Evolutionary conservation across 2,797 vertebrate species (phyloP).

Genomic region (Diplodus puntazzo): DNA sequence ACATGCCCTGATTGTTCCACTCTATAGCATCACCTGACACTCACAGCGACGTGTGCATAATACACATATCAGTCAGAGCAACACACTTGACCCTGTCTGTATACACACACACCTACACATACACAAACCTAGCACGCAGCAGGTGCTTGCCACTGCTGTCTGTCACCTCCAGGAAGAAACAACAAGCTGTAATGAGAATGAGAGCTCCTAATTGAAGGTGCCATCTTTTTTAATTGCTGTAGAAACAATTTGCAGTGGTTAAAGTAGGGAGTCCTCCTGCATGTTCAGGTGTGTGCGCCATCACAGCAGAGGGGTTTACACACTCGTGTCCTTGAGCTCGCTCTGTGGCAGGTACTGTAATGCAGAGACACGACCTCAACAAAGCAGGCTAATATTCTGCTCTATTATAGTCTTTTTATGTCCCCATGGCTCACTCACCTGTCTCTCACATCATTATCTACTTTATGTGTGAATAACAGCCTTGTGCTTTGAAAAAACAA

Average conservation of each 20-base stretch:
- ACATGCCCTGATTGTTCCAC: conserved; percentile 26
- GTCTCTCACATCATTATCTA: conserved; percentile 20
- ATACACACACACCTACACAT: not conserved
- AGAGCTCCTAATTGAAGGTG: conserved; percentile 75
- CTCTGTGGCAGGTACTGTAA: not conserved
- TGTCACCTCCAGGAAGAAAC: conserved; percentile 55
- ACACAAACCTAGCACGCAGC: conserved; percentile 12
- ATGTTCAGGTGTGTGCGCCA: conserved; percentile 48
- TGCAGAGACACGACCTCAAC: conserved; percentile 5
- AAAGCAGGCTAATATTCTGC: conserved; percentile 17
- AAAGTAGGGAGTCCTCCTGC: conserved; percentile 33
- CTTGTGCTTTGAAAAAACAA: conserved; percentile 9
- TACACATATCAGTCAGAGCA: conserved; percentile 27
- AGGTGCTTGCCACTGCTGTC: conserved; percentile 56
- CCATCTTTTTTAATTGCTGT: conserved; percentile 70
- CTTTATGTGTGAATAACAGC: conserved; percentile 11
- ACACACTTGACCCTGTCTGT: conserved; percentile 32
- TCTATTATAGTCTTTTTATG: conserved; percentile 15
- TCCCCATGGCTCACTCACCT: conserved; percentile 22
- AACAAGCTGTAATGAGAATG: conserved; percentile 70
- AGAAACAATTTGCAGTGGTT: conserved; percentile 70
- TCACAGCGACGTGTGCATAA: conserved; percentile 7
- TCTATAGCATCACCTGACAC: conserved; percentile 43
- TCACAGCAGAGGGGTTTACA: conserved; percentile 19
- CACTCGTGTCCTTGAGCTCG: conserved; percentile 22